These are phyloP conservation scores for Sycophila sp. DNA, from an alignment of 1,140 invertebrate species.

Conservation along the genomic window DNA sequence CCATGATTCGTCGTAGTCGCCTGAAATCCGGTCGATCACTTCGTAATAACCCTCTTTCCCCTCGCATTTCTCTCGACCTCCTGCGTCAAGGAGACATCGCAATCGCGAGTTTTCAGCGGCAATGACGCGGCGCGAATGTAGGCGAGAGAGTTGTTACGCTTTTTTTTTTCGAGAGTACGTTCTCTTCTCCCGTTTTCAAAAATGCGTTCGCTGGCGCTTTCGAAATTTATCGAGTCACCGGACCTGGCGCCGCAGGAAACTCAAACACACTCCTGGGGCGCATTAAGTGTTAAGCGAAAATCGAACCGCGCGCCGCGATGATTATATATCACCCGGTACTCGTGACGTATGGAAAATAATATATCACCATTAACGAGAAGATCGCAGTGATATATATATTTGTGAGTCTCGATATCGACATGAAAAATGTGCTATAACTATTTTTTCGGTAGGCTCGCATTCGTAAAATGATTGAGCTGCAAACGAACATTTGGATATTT, in stretches of 20 bases:
- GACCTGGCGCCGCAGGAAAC: neutral
- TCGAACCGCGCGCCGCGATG: neutral
- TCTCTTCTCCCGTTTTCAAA: too few relatives aligned
- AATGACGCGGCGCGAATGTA: too few relatives aligned
- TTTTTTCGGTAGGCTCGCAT: too few relatives aligned
- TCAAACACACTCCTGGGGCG: neutral
- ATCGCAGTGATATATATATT: too few relatives aligned
- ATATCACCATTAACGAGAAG: neutral
- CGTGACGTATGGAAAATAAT: neutral
- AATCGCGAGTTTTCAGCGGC: too few relatives aligned
- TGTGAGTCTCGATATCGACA: too few relatives aligned
- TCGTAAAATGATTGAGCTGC: neutral
- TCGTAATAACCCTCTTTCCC: too few relatives aligned
- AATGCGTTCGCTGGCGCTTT: neutral
- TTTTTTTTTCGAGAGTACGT: too few relatives aligned
- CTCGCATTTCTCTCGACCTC: too few relatives aligned
- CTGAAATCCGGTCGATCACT: neutral
- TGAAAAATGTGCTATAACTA: too few relatives aligned
- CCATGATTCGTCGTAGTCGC: neutral
- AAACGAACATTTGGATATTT: neutral
- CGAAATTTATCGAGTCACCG: neutral
- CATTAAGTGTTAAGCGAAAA: neutral
- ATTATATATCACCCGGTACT: neutral
- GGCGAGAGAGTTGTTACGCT: too few relatives aligned
- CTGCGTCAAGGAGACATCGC: too few relatives aligned